Conservation (phyloP, 2,113 vertebrate species). For the Podiceps cristatus region DNA sequence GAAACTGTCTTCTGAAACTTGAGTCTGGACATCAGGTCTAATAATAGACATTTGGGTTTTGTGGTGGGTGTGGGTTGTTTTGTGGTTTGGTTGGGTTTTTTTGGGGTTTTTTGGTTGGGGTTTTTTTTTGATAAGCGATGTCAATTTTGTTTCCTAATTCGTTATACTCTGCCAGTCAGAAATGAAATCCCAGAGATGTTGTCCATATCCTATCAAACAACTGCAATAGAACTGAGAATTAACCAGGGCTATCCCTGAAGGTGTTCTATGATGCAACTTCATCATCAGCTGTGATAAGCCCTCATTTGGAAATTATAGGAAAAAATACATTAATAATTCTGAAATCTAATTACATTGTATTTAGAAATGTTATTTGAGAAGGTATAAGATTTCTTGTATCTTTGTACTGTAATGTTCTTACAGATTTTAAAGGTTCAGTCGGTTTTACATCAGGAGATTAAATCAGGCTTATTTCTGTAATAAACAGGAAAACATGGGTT, state of each 20-base stretch:
- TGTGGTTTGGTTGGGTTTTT: no score
- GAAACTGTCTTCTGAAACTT: slow-evolving; percentile 6
- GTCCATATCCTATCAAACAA: not conserved
- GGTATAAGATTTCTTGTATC: not conserved
- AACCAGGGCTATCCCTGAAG: not conserved
- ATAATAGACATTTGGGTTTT: not conserved
- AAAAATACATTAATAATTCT: not conserved
- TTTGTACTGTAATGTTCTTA: not conserved
- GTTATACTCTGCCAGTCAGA: not conserved
- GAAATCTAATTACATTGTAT: not conserved
- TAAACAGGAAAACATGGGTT: not conserved
- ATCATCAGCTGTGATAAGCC: not conserved
- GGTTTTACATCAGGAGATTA: not conserved
- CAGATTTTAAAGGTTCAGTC: not conserved
- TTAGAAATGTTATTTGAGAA: not conserved
- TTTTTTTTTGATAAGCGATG: not conserved
- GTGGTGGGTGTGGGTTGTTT: no score
- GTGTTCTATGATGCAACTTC: not conserved
- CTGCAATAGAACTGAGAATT: not conserved
- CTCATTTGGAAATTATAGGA: not conserved
- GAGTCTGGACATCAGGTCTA: not conserved
- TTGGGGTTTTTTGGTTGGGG: no score
- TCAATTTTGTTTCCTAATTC: slow-evolving; percentile 17
- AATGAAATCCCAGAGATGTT: not conserved
- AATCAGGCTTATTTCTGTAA: not conserved